Evolutionary conservation across 2,113 vertebrate species (phyloP).

Genomic region (Bubo blakistoni): DNA sequence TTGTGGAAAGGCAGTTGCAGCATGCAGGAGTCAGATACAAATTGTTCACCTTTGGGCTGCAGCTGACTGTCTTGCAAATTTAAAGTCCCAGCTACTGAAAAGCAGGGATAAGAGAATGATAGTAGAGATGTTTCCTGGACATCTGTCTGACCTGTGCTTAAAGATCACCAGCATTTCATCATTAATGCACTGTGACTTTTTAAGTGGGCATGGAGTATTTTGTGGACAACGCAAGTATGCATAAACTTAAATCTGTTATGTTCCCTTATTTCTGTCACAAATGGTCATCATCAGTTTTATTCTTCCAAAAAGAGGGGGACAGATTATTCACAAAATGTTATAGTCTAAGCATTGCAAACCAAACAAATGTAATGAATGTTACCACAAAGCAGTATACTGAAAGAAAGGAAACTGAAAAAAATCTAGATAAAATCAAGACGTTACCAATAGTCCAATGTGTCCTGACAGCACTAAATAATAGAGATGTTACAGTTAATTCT

Average conservation of each 20-base stretch:
- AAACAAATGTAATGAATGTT: not conserved
- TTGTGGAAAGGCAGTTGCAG: slow-evolving; percentile 5
- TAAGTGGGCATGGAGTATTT: not conserved
- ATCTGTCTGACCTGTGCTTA: not conserved
- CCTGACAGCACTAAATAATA: not conserved
- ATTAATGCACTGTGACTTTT: not conserved
- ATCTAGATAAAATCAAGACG: not conserved
- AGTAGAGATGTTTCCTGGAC: not conserved
- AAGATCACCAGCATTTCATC: not conserved
- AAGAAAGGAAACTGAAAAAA: not conserved
- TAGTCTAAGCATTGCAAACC: not conserved
- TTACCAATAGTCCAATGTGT: not conserved
- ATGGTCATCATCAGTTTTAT: not conserved
- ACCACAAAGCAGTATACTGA: not conserved
- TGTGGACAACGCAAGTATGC: not conserved
- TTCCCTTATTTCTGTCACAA: not conserved
- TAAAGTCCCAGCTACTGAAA: slow-evolving; percentile 38
- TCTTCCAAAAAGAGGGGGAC: not conserved
- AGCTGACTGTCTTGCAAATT: slow-evolving; percentile 18
- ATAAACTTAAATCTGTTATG: not conserved
- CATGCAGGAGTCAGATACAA: slow-evolving; percentile 31
- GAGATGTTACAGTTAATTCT: not conserved
- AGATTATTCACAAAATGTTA: not conserved
- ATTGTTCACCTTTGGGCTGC: slow-evolving; percentile 19
- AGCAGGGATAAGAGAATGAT: slow-evolving; percentile 6